Percentiles rank a stretch among this genome's conserved stretches.
phyloP scores from a whole-genome alignment of 2,113 vertebrate species.

The Gambusia holbrooki region DNA sequence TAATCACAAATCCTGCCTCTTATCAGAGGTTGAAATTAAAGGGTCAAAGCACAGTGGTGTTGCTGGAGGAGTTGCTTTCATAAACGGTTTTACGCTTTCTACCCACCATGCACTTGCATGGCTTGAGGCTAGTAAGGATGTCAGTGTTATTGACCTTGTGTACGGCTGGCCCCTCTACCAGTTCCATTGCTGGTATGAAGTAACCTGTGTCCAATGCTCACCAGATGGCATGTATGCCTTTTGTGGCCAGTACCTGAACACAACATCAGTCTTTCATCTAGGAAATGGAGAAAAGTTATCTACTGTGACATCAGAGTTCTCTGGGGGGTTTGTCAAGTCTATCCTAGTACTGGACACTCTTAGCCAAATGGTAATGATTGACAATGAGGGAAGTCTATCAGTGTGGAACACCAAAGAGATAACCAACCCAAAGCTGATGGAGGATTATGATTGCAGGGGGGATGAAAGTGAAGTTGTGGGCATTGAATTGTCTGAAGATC shows the following conservation, averaged over 20 bases:
- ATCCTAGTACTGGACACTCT: constrained; percentile 93
- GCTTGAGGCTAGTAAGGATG: constrained; percentile 97
- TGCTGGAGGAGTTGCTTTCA: constrained; percentile 87
- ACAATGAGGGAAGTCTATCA: constrained; percentile 95
- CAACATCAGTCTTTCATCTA: constrained; percentile 91
- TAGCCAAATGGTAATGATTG: constrained; percentile 97
- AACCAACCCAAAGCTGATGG: constrained; percentile 89
- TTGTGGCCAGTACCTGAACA: constrained; percentile 97
- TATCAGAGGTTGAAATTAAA: constrained; percentile 97
- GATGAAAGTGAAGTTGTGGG: constrained; percentile 95
- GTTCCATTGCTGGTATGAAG: constrained; percentile 99
- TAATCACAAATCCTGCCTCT: constrained; percentile 95
- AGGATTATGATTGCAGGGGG: constrained; percentile 95
- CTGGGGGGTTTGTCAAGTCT: constrained; percentile 95
- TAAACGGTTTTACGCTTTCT: constrained; percentile 95
- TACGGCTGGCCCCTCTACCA: constrained; percentile 98
- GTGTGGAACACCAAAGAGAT: constrained; percentile 97
- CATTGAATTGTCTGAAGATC: constrained; percentile 96
- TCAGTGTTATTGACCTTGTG: constrained; percentile 94
- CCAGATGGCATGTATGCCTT: constrained; percentile 94
- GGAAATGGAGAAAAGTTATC: constrained; percentile 95
- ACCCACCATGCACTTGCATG: constrained; percentile 95
- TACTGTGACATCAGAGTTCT: constrained; percentile 96
- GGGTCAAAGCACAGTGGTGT: constrained; percentile 90
- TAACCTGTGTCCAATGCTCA: constrained; percentile 96